These are phyloP conservation scores for Xanthorhoe designata DNA, from an alignment of 2,888 invertebrate species.

Conservation along the genomic window DNA sequence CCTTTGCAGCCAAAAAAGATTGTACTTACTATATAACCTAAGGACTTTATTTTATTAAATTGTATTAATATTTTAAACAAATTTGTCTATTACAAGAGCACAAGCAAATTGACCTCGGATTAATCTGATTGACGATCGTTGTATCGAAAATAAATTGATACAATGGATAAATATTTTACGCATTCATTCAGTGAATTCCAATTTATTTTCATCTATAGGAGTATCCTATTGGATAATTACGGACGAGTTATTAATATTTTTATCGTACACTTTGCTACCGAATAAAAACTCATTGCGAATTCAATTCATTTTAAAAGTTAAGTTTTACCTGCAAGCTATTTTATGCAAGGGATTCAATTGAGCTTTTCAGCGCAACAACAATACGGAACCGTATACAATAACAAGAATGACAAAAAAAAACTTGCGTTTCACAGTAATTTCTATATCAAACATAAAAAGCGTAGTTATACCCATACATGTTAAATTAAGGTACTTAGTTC, in stretches of 20 bases:
- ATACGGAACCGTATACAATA: too few species aligned
- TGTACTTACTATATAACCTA: too few species aligned
- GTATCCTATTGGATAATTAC: neutral
- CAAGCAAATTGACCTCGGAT: neutral
- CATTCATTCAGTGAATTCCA: neutral
- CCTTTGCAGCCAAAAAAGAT: too few species aligned
- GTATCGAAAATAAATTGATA: neutral
- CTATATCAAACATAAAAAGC: too few species aligned
- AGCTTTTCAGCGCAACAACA: neutral
- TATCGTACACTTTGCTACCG: neutral
- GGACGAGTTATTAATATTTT: neutral
- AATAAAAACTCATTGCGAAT: neutral
- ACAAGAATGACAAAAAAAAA: too few species aligned
- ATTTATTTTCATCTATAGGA: neutral
- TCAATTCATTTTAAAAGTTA: neutral
- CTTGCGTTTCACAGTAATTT: too few species aligned
- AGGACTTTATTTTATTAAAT: too few species aligned
- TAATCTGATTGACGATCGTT: neutral
- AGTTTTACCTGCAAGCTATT: neutral
- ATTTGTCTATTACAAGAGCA: neutral
- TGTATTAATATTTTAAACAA: too few species aligned
- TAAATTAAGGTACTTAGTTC: neutral
- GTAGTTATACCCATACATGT: neutral
- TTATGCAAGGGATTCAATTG: neutral
- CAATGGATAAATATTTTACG: neutral